Base-by-base conservation (phyloP, 2,113 vertebrate genomes). In the Lipophrys pholis region DNA sequence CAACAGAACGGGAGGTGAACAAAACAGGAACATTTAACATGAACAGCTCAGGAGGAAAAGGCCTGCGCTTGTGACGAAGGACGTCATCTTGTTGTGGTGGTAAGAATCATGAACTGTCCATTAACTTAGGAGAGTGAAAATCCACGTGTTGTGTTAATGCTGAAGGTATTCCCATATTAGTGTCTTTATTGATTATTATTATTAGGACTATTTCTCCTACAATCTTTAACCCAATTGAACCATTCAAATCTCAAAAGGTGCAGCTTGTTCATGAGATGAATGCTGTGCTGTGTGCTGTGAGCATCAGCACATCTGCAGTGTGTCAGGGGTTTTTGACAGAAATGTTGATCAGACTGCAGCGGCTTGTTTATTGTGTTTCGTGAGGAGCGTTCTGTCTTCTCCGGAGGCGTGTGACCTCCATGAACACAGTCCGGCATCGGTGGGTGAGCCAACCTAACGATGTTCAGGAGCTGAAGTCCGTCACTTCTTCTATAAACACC, bases 371-470 rank as follows among this genome's bases (percentile, higher is more conserved):
- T 35, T 39, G n/a, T n/a, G n/a, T n/a, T 36, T 39, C 21, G 8
- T 69, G 46, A 1, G n/a, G 52, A 60, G 43, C 64, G 69, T 73
- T 53, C 21, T 35, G 1, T 30, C 14, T 50, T 36, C 55, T 21
- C 11, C n/a, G 5, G 30, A 43, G 42, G 17, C 15, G 72, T 72
- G 35, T n/a, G n/a, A n/a, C n/a, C n/a, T n/a, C n/a, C n/a, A n/a
- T 64, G 54, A 55, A 55, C 3, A 11, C 30, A 0, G 5, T 21
- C 12, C 17, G n/a, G 17, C 2, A 30, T 16, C 15, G 12, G 11
- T 46, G 39, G 51, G 6, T n/a, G n/a, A n/a, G n/a, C n/a, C 10
- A 15, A 16, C 42, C 1, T 15, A 17, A 6, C 15, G 43, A 6
- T 11, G 9, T 38, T 17, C 16, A 53, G 16, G 9, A 58, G 38